Percentiles rank a stretch among this genome's conserved stretches.
Conservation (phyloP, 2,888 invertebrate genomes). For the Mythimna ferrago region DNA sequence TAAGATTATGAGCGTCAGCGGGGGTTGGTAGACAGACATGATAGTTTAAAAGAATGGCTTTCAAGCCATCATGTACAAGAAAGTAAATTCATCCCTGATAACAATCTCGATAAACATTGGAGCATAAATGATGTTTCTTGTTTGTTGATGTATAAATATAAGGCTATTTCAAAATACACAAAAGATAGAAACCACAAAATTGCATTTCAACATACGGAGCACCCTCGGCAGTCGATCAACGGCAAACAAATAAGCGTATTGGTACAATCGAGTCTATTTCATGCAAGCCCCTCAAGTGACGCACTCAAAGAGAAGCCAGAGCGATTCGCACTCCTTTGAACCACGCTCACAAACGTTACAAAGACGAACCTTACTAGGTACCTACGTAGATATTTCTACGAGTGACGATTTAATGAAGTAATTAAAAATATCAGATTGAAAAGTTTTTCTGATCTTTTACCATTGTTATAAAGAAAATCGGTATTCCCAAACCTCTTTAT, state of each 20-base stretch:
- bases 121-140: neutral
- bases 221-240: conserved; percentile 79
- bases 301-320: conserved; percentile 85
- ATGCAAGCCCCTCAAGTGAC: conserved; percentile 81
- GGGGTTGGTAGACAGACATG: too few relatives aligned
- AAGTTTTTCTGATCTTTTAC: neutral
- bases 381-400: conserved; percentile 45
- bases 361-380: conserved; percentile 72
- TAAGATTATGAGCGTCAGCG: too few relatives aligned
- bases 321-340: conserved; percentile 74
- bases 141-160: conserved; percentile 12
- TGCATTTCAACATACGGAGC: conserved; percentile 55
- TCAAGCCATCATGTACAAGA: neutral
- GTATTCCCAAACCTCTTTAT: neutral
- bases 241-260: conserved; percentile 87
- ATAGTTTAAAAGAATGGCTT: neutral
- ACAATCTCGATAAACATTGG: neutral
- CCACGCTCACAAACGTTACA: conserved; percentile 75
- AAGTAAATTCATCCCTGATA: neutral
- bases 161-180: conserved; percentile 36
- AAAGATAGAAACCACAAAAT: conserved; percentile 68
- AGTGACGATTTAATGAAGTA: conserved; percentile 62
- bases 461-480: neutral
- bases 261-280: conserved; percentile 82
- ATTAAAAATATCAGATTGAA: conserved; percentile 59